phyloP scores from a whole-genome alignment of 2,888 invertebrate species.

The Stictocephala bisonia region DNA sequence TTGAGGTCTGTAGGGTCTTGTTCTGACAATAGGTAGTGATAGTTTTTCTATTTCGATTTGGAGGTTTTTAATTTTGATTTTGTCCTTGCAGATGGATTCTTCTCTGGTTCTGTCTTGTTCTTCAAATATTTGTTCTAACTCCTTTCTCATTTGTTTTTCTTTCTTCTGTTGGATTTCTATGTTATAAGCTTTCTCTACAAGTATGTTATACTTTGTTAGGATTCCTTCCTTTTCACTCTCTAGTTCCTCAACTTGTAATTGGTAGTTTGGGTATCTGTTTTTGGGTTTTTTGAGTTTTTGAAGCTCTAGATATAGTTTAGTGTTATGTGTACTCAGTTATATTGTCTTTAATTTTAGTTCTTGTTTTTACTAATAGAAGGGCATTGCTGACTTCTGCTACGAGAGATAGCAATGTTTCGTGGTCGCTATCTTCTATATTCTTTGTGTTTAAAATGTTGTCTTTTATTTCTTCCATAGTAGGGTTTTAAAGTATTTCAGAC shows the following conservation, averaged over 20 bases:
- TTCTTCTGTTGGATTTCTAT: background rate
- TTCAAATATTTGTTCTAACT: background rate
- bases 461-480: no score
- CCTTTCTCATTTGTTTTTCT: background rate
- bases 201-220: background rate
- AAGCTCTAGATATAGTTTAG: background rate
- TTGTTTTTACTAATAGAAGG: background rate
- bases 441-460: background rate
- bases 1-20: no score
- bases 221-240: background rate
- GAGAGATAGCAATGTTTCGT: background rate
- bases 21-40: no score
- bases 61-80: background rate
- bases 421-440: background rate
- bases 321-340: background rate
- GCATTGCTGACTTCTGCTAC: background rate
- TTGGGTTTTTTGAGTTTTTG: background rate
- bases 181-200: background rate
- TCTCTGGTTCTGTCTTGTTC: background rate
- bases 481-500: no score
- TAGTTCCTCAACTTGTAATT: background rate
- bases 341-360: background rate
- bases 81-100: background rate
- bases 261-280: background rate
- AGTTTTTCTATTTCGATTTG: background rate